These are phyloP conservation scores for Cisticola juncidis DNA, from an alignment of 2,113 vertebrate genomes.

Conservation along the genomic window DNA sequence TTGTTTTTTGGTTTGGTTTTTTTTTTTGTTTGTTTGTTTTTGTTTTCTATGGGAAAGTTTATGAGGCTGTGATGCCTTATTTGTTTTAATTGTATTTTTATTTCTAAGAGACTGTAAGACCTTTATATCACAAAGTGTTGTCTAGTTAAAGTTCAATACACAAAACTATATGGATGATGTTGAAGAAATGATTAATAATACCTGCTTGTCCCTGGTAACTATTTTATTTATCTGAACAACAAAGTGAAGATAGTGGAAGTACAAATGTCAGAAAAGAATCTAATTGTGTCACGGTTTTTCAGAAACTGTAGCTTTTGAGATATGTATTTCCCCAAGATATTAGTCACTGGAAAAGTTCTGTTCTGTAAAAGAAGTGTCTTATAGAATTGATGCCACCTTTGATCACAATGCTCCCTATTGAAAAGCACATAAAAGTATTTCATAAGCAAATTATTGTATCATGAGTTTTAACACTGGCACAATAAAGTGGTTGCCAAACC, in stretches of 20 bases:
- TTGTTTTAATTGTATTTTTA: neutral
- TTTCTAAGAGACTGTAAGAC: neutral
- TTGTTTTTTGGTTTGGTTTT: neutral
- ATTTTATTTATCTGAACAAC: neutral
- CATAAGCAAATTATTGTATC: neutral
- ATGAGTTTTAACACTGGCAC: neutral
- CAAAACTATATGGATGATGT: neutral
- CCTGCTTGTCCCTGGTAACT: neutral
- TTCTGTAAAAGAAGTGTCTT: neutral
- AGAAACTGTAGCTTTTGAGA: neutral
- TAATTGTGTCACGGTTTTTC: neutral
- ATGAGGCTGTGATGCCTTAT: neutral
- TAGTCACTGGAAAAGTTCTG: neutral
- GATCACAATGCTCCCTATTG: neutral
- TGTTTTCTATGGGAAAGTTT: neutral
- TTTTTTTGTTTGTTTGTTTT: neutral
- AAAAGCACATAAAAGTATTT: neutral
- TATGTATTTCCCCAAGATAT: neutral
- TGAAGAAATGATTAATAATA: neutral
- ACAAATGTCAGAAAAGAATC: neutral
- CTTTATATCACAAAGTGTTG: neutral
- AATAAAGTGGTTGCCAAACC: neutral
- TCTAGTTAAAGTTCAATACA: neutral
- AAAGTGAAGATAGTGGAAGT: neutral
- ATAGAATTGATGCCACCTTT: neutral